Evolutionary conservation across 2,113 vertebrate genomes (phyloP).

Genomic region (Rhynchomys soricoides): DNA sequence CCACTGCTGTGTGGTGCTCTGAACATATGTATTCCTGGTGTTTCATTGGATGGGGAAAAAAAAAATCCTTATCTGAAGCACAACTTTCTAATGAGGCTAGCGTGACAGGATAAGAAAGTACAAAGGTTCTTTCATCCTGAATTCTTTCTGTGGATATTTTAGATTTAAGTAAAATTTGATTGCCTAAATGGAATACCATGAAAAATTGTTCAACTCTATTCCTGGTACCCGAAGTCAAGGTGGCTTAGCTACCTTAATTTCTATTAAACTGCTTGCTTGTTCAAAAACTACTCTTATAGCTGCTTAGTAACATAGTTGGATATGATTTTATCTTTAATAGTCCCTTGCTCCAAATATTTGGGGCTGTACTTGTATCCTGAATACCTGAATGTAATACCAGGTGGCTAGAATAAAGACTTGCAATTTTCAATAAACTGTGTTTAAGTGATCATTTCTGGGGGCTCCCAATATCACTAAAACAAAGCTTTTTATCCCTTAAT

Average conservation of each 20-base stretch:
- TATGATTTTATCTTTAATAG: neutral
- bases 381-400: neutral
- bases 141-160: neutral
- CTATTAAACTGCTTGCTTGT: neutral
- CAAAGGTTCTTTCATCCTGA: rapidly evolving
- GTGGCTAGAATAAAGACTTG: neutral
- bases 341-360: neutral
- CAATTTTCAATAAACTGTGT: neutral
- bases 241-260: neutral
- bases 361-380: no score
- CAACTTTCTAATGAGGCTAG: neutral
- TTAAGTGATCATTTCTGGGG: neutral
- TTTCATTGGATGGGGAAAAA: neutral
- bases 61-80: neutral
- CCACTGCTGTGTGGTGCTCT: neutral
- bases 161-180: neutral
- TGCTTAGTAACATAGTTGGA: neutral
- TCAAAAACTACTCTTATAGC: neutral
- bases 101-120: no score
- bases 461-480: neutral
- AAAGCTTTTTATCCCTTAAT: neutral
- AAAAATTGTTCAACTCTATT: neutral
- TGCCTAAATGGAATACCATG: neutral
- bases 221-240: neutral
- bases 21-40: neutral